Evolutionary conservation across 2,888 invertebrate genomes (phyloP).

Genomic region (Rhodophaea formosa): DNA sequence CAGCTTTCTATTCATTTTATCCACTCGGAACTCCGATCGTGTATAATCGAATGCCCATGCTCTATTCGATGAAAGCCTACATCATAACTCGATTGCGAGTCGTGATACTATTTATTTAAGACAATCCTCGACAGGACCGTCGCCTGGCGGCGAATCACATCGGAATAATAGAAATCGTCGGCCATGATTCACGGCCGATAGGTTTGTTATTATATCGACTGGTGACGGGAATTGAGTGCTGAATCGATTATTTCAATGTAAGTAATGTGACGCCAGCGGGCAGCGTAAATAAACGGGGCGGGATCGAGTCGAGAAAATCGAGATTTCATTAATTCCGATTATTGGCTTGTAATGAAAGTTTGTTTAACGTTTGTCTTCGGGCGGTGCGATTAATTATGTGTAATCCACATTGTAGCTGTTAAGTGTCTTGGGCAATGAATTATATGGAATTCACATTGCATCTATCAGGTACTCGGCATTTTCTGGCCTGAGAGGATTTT

Average conservation of each 20-base stretch:
- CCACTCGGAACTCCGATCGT: background rate
- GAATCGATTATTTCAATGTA: conserved; percentile 62
- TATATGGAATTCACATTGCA: background rate
- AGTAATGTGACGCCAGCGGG: conserved; percentile 55
- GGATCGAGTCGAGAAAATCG: conserved; percentile 35
- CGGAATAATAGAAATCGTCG: conserved; percentile 64
- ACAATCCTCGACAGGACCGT: conserved; percentile 2
- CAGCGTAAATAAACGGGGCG: conserved; percentile 45
- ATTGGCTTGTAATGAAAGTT: conserved; percentile 22
- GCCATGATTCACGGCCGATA: conserved; percentile 59
- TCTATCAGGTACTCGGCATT: background rate
- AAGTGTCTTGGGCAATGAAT: background rate
- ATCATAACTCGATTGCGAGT: conserved; percentile 1
- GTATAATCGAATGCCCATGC: background rate
- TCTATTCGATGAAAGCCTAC: conserved; percentile 6
- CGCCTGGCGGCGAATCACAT: conserved; percentile 46
- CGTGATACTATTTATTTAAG: conserved; percentile 11
- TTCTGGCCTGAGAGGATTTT: background rate
- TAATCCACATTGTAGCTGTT: conserved; percentile 9
- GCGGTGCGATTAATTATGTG: conserved; percentile 10
- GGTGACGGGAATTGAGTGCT: conserved; percentile 59
- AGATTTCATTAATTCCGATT: conserved; percentile 31
- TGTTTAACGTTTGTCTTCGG: conserved; percentile 16
- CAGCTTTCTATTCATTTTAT: no score
- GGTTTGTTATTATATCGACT: conserved; percentile 58